A percentile compares a stretch with the other conserved stretches of the same genome.
These are phyloP conservation scores for Potamilus streckersoni DNA, from an alignment of 1,140 invertebrate genomes.

Conservation along the genomic window DNA sequence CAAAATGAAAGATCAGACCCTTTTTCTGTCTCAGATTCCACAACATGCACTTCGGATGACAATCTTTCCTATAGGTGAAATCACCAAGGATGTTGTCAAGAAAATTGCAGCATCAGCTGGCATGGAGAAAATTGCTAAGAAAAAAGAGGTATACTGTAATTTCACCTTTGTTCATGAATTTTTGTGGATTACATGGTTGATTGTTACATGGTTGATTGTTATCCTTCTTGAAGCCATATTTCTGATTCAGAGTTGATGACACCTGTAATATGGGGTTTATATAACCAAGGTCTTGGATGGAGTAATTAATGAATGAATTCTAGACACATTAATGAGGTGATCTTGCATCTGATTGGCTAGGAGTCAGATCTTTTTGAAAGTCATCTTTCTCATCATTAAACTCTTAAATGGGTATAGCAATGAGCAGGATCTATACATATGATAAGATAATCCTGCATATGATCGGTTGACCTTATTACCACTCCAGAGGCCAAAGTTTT, in stretches of 20 bases:
- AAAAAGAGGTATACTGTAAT: constrained; percentile 77
- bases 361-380: too few species aligned
- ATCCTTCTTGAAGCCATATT: too few species aligned
- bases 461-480: too few species aligned
- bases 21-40: constrained; percentile 89
- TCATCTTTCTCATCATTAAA: too few species aligned
- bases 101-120: constrained; percentile 80
- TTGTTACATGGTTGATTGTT: background rate
- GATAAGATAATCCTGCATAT: too few species aligned
- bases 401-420: too few species aligned
- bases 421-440: too few species aligned
- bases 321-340: too few species aligned
- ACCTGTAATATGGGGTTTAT: background rate
- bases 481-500: background rate
- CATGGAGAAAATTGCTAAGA: constrained; percentile 80
- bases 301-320: too few species aligned
- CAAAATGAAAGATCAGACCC: constrained; percentile 91
- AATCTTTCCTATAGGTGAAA: constrained; percentile 90
- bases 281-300: too few species aligned
- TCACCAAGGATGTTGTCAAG: constrained; percentile 84
- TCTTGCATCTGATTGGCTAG: too few species aligned
- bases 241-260: background rate
- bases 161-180: background rate
- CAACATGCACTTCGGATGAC: constrained; percentile 81
- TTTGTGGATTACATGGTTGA: background rate